Base-by-base conservation (phyloP, 2,113 vertebrate species). In the Poeciliopsis turrubarensis region DNA sequence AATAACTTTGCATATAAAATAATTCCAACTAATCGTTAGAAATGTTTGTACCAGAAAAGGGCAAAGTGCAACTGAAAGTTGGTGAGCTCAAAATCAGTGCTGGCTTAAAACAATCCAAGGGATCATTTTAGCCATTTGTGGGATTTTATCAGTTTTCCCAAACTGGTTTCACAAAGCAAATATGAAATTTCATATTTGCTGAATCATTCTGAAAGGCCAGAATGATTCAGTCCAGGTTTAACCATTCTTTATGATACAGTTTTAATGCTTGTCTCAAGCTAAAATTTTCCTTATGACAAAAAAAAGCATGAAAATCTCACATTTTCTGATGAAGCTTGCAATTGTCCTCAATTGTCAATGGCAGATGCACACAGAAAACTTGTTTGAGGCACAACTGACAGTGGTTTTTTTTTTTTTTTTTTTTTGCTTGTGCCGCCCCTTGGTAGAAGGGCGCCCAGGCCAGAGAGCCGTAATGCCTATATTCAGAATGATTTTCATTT, bases 401-500 rank as follows among this genome's bases (percentile, higher is more conserved):
- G 4, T 29, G 2, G 13, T 4, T 44, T 44, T 1, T 47, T 17
- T 44, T 47, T 6, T 47, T 0, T 17, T 25, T n/a, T 57, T 25
- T 57, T n/a, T 11, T 3, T 22, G 51, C 8, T 15, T 54, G 19
- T 54, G 47, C 47, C 7, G 6, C 47, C 47, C 19, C 47, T 25
- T 54, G 13, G 47, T 15, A 54, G 22, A 25, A 25, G 47, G 47
- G 17, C 0, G 22, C 17, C 19, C 47, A 22, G 51, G 51, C 6
- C 2, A 17, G 51, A 57, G 51, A 57, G 51, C 22, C 22, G 1
- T 25, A n/a, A n/a, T 17, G 25, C 51, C 51, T 57, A 57, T 57
- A 25, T 57, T n/a, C 15, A 19, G 19, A 47, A 26, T 15, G 47
- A 69, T 61, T 78, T 77, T 60, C 1, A 70, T 77, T 83, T 80